Percentiles rank a stretch among this genome's conserved stretches.
Conservation (phyloP, 2,888 invertebrate genomes). For the Caenorhabditis japonica region DNA sequence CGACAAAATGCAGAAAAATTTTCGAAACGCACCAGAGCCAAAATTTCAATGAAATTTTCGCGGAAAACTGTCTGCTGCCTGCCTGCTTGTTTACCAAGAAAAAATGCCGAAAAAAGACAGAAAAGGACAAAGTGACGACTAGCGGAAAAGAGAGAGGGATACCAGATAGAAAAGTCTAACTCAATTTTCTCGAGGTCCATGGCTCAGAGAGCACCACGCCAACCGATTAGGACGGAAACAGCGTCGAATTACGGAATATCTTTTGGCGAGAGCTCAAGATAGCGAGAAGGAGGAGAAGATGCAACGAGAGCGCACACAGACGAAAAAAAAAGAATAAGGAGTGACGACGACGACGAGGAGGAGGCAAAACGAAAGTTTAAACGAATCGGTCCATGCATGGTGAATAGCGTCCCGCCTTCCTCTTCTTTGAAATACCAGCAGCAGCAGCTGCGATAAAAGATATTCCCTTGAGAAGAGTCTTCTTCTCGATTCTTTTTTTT, state of each 20-base stretch:
- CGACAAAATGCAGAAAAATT: too few relatives aligned
- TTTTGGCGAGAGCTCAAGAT: slow-evolving; percentile 13
- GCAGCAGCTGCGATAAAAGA: slow-evolving; percentile 15
- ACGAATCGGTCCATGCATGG: slow-evolving; percentile 44
- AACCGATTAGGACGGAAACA: slow-evolving; percentile 19
- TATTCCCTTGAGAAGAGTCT: slow-evolving; percentile 43
- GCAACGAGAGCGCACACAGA: slow-evolving; percentile 3
- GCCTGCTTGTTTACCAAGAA: too few relatives aligned
- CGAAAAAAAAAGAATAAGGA: slow-evolving; percentile 12
- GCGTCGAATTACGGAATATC: slow-evolving; percentile 13
- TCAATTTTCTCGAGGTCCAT: neutral
- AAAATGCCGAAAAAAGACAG: too few relatives aligned
- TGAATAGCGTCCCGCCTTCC: slow-evolving; percentile 20
- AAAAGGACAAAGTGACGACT: too few relatives aligned
- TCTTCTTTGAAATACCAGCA: slow-evolving; percentile 35
- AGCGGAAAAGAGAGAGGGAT: neutral
- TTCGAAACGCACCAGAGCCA: too few relatives aligned
- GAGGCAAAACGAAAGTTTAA: slow-evolving; percentile 46
- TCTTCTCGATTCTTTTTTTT: slow-evolving; percentile 18
- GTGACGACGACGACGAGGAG: slow-evolving; percentile 17
- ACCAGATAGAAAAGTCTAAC: slow-evolving; percentile 3
- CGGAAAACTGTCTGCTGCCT: too few relatives aligned
- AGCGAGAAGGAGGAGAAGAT: slow-evolving; percentile 8
- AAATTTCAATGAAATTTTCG: too few relatives aligned
- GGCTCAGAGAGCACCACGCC: slow-evolving; percentile 43